Base-by-base conservation (phyloP, 2,113 vertebrate genomes). In the Ptilonorhynchus violaceus region DNA sequence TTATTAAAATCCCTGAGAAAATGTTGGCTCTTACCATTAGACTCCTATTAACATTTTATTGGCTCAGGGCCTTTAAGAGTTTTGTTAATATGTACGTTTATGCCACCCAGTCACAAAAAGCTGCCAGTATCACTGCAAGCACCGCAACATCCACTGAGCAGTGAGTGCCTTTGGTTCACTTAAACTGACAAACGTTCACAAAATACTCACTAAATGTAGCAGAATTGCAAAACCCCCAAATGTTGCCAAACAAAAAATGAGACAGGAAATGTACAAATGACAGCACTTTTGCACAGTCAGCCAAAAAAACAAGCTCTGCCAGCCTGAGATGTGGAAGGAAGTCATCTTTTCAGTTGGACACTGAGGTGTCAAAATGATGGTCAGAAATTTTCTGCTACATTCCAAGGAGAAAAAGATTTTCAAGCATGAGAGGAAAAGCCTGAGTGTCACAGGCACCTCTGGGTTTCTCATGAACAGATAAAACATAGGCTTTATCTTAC, bases 321-420 rank as follows among this genome's bases (percentile, higher is more conserved):
- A 27, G 33, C 23, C 42, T 75, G n/a, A 75, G 47, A 39, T 55
- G 10, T 22, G 18, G 6, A 63, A 77, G 15, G 30, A 44, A 74
- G 8, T n/a, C 0, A 18, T 69, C 24, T 53, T 69, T 68, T 60
- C 31, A 74, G 28, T 0, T 2, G 1, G 49, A 59, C 15, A 33
- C 19, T 13, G 49, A 85, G 15, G 12, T 69, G 30, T 52, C 41
- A 76, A 85, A 93, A 87, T 28, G 7, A 70, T 50, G 18, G 24
- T 25, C 59, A 74, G 47, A 53, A 85, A 53, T 22, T 25, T 49
- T 81, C 64, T 64, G 21, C 27, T 33, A 25, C 11, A 63, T 75
- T 88, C 47, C 77, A 66, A 58, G 37, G 8, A 84, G 3, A 69
- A 6, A 53, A 62, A 14, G 55, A 33, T 62, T 89, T 73, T 67